These are phyloP conservation scores for Tholera decimalis DNA, from an alignment of 2,888 invertebrate species.

Conservation along the genomic window DNA sequence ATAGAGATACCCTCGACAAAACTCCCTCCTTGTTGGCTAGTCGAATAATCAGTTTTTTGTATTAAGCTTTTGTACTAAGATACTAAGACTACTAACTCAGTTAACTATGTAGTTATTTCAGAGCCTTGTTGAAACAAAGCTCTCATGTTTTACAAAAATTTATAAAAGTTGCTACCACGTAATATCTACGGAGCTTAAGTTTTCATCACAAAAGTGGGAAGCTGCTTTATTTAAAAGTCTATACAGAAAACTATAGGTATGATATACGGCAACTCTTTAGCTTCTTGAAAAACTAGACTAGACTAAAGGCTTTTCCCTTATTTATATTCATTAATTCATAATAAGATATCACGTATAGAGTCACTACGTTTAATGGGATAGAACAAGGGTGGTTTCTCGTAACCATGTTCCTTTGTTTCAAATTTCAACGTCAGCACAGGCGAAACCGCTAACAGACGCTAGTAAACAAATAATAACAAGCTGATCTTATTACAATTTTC, in stretches of 20 bases:
- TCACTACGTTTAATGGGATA: too few species aligned
- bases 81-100: background rate
- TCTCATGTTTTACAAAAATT: slow-evolving; percentile 29
- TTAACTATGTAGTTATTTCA: background rate
- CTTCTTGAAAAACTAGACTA: too few species aligned
- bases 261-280: background rate
- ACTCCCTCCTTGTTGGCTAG: too few species aligned
- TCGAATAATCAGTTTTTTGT: background rate
- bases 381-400: too few species aligned
- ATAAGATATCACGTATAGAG: too few species aligned
- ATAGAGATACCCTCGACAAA: too few species aligned
- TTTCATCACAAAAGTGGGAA: slow-evolving; percentile 22
- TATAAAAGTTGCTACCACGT: slow-evolving; percentile 15
- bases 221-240: slow-evolving; percentile 20
- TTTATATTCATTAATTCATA: too few species aligned
- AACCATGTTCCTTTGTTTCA: too few species aligned
- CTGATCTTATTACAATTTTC: slow-evolving; percentile 11
- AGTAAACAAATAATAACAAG: slow-evolving; percentile 14
- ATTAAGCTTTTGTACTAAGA: background rate
- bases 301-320: background rate
- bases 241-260: background rate
- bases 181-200: slow-evolving; percentile 15
- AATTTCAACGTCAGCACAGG: too few species aligned
- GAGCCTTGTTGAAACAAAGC: slow-evolving; percentile 33
- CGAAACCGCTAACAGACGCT: too few species aligned